Evolutionary conservation across 2,113 vertebrate species (phyloP), one percentile per base, ranked within the genome.

Genomic region (Pterocles orientalis): DNA sequence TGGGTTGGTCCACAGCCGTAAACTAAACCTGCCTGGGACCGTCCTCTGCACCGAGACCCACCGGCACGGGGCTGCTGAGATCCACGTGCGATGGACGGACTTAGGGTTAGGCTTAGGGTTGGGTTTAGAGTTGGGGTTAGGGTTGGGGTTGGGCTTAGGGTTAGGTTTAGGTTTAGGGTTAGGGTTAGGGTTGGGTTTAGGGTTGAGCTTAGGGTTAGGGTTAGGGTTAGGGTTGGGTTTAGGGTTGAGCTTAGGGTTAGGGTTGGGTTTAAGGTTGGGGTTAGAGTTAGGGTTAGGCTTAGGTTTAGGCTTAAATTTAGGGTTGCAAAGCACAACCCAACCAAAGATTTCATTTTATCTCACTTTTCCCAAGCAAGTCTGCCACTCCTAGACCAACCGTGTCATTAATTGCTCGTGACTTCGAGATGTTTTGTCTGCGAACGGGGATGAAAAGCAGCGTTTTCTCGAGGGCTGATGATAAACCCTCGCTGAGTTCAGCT

Each of bases 331-430:
- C 8, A 1, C 86, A 10, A 8, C 8, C 1, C 4, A 3, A 36
- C 39, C 16, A 0, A 24, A 43, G 12, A 3, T 19, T 29, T 7
- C 5, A 1, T 19, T 24, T 21, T 4, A n/a, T 39, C 51, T 14
- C 1, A 7, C 31, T 64, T 57, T 51, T 82, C 71, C 84, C 61
- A 5, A 3, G 77, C 2, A 41, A 28, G 45, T 29, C 50, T 18
- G 50, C 41, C 33, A 0, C 41, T 56, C 43, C 41, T 11, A 14
- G 18, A 14, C 56, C 56, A 25, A 20, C 56, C 9, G 1, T 24
- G 5, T 3, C 4, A 6, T 9, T 18, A 5, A 33, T 9, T 4
- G 26, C 3, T 34, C 18, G 5, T 10, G 33, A 28, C 33, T 7
- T 7, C 3, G 43, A 31, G 81, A 12, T 19, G 4, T 16, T 47